phyloP scores from a whole-genome alignment of 2,113 vertebrate species.

The Oryzias curvinotus region DNA sequence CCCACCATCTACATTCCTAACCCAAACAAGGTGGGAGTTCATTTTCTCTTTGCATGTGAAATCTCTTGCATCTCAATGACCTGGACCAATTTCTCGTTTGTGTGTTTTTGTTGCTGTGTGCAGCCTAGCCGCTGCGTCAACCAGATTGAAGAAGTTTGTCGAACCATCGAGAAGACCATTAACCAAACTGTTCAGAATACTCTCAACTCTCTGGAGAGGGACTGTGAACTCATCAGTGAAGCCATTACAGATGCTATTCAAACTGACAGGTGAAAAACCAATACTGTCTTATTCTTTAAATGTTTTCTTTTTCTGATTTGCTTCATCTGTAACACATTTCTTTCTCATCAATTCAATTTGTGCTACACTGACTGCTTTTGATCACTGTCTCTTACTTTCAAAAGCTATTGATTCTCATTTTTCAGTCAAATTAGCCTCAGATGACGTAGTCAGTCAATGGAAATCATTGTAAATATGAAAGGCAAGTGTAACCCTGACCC shows the following conservation, averaged over 20 bases:
- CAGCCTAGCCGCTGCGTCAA: constrained; percentile 83
- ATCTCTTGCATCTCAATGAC: not conserved
- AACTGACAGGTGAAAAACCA: constrained; percentile 67
- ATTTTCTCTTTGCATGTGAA: not conserved
- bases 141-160: constrained; percentile 83
- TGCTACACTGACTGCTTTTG: too few relatives aligned
- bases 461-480: too few relatives aligned
- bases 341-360: too few relatives aligned
- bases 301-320: not conserved
- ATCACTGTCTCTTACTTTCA: too few relatives aligned
- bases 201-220: constrained; percentile 82
- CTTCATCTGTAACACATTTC: not conserved
- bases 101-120: not conserved
- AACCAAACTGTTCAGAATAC: constrained; percentile 84
- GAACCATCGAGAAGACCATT: constrained; percentile 82
- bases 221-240: constrained; percentile 79
- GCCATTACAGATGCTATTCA: constrained; percentile 66
- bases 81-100: not conserved
- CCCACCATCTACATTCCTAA: constrained; percentile 83
- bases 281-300: not conserved
- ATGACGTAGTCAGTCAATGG: not conserved
- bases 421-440: not conserved
- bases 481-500: not conserved
- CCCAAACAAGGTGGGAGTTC: constrained; percentile 70
- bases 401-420: too few relatives aligned